phyloP scores from a whole-genome alignment of 2,113 vertebrate genomes.

The Anhinga anhinga region DNA sequence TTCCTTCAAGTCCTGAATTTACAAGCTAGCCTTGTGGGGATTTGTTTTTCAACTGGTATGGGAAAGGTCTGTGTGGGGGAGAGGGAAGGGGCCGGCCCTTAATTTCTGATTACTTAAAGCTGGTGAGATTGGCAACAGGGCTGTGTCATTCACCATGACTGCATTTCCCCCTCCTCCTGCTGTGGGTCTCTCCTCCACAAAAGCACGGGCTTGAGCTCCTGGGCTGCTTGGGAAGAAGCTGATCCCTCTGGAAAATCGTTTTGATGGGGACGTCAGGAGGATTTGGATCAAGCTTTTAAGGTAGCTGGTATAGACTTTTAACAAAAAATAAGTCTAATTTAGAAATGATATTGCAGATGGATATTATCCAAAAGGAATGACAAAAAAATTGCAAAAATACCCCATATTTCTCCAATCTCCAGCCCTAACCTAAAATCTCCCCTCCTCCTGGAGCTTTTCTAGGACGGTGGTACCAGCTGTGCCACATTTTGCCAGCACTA shows the following conservation, averaged over 20 bases:
- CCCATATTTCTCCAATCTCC: background rate
- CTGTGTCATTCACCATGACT: background rate
- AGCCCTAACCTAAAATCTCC: background rate
- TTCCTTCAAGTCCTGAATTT: background rate
- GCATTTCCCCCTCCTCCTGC: background rate
- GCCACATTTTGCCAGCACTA: background rate
- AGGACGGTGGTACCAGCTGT: background rate
- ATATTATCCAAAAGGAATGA: background rate
- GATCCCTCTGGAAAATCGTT: background rate
- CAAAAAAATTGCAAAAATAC: background rate
- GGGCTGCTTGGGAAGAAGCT: background rate
- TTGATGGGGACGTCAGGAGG: background rate
- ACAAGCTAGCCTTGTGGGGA: background rate
- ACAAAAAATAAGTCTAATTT: background rate
- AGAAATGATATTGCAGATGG: background rate
- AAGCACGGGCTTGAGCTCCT: background rate
- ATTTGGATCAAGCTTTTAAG: background rate
- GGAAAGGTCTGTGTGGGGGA: background rate
- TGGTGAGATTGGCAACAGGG: background rate
- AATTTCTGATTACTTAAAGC: background rate
- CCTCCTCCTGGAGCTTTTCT: background rate
- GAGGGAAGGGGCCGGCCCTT: background rate
- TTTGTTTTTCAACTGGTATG: background rate
- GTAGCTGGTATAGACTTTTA: background rate
- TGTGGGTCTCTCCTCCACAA: background rate